Base-by-base conservation (phyloP, 2,797 vertebrate species). In the Danionella dracula region DNA sequence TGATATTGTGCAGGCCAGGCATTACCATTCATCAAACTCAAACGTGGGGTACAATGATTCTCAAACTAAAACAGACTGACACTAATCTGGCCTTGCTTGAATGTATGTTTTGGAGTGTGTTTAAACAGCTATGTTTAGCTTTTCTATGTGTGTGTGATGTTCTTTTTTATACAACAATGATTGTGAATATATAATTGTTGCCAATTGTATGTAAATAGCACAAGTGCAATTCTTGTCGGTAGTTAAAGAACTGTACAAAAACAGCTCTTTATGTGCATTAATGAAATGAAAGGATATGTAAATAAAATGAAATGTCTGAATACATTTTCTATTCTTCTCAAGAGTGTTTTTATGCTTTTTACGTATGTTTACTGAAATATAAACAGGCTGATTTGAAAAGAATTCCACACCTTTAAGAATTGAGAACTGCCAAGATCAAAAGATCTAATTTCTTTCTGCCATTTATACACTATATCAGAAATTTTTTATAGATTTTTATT, bases 181-280 rank as follows among this genome's bases (percentile, higher is more conserved):
- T 69, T 89, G 85, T 90, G 87, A 74, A 86, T 85, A 79, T 58
- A 57, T 41, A 76, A 66, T 67, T 81, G 65, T 84, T 87, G 81
- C 73, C 71, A 75, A 69, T 71, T 78, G 54, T 58, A 70, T 76
- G 64, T 78, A 74, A 71, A 77, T 79, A 65, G 77, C 48, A 56
- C 44, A 81, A 75, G 72, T 84, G 77, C 76, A 81, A 69, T 81
- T 85, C 48, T 70, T 76, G 37, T 74, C 62, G 69, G 70, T 32
- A 51, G 56, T 76, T 51, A 60, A 65, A 75, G 51, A 55, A 71
- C 23, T 54, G 75, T 75, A 78, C 54, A 59, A 63, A 73, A 70
- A 19, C 75, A 63, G 29, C 71, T 48, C 60, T 57, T 42, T 46
- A 29, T 72, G 54, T 80, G 63, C 78, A 56, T 69, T 77, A 53